Base-by-base conservation (phyloP, 2,797 vertebrate genomes). In the Aselliscus stoliczkanus region DNA sequence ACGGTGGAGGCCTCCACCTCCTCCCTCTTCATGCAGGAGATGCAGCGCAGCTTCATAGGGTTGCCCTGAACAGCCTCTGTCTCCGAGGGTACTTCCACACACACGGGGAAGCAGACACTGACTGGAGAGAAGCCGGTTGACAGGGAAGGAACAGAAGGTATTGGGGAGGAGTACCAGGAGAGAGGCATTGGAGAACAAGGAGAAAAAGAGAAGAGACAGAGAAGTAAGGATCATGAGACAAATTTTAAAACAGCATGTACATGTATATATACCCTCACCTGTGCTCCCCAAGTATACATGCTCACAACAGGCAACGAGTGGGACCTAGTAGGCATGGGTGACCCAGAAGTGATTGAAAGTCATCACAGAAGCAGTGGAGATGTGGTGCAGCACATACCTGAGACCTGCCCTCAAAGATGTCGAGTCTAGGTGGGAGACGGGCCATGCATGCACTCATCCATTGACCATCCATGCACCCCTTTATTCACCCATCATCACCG, bases 1-100 rank as follows among this genome's bases (percentile, higher is more conserved):
- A 77, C 93, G 0, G 99, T 99, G 93, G 72, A 98, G 89, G 99
- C 98, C 58, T 97, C 98, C 92, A 99, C 99, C 96, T 99, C 99
- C 95, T 99, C 99, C 97, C 99, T 99, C 98, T 98, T 99, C 99
- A 99, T 98, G 97, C 99, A 99, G 97, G 98, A 99, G 97, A 99
- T 99, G 98, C 99, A 99, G 88, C 99, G 99, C 42, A 99, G 98
- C 98, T 98, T 99, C 99, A 99, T 99, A 96, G 98, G 44, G 0
- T 34, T 97, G 42, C 99, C 99, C 95, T 99, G 97, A 31, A 99
- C 99, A 0, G 99, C 99, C 75, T 99, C 98, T 0, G 99, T 99
- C 77, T 98, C 99, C 0, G 99, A 99, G 0, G 98, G 98, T 56
- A 99, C 98, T 21, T 99, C 99, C 70, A 99, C 99, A 85, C 99